A percentile compares a stretch with the other conserved stretches of the same genome.
phyloP scores from a whole-genome alignment of 1,140 invertebrate genomes.

The Ganaspis sp. region DNA sequence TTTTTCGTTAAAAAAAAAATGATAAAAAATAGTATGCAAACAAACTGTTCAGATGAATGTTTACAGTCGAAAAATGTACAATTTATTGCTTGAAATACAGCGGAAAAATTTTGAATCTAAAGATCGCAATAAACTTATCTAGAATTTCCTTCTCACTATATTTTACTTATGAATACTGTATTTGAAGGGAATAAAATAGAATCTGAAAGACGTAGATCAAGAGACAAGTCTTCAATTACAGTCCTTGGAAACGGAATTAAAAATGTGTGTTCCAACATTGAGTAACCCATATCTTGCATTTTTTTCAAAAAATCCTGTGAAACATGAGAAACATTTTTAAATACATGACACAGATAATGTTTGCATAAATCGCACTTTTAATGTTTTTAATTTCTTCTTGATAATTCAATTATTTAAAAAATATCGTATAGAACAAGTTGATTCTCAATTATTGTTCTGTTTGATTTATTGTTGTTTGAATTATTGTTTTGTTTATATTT shows the following conservation, averaged over 20 bases:
- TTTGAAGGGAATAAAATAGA: slow-evolving; percentile 73
- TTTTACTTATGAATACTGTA: slow-evolving; percentile 75
- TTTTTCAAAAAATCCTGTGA: slow-evolving; percentile 69
- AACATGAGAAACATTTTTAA: slow-evolving; percentile 36
- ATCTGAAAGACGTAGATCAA: slow-evolving; percentile 64
- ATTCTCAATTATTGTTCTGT: no score
- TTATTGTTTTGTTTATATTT: no score
- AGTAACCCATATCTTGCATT: slow-evolving; percentile 71
- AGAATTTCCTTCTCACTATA: slow-evolving; percentile 59
- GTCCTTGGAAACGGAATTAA: slow-evolving; percentile 72
- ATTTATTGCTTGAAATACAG: not conserved
- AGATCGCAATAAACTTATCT: slow-evolving; percentile 22
- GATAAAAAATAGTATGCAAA: not conserved
- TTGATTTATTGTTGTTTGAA: no score
- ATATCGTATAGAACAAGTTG: no score
- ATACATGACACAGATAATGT: slow-evolving; percentile 1
- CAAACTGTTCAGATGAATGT: not conserved
- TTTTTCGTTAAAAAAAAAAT: not conserved
- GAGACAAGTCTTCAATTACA: slow-evolving; percentile 67
- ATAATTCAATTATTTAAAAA: not conserved
- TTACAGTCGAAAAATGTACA: not conserved
- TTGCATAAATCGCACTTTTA: slow-evolving; percentile 12
- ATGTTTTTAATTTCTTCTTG: not conserved
- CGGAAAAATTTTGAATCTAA: slow-evolving; percentile 21
- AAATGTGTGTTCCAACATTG: slow-evolving; percentile 67